phyloP scores from a whole-genome alignment of 2,113 vertebrate genomes.

The Muntiacus reevesi region DNA sequence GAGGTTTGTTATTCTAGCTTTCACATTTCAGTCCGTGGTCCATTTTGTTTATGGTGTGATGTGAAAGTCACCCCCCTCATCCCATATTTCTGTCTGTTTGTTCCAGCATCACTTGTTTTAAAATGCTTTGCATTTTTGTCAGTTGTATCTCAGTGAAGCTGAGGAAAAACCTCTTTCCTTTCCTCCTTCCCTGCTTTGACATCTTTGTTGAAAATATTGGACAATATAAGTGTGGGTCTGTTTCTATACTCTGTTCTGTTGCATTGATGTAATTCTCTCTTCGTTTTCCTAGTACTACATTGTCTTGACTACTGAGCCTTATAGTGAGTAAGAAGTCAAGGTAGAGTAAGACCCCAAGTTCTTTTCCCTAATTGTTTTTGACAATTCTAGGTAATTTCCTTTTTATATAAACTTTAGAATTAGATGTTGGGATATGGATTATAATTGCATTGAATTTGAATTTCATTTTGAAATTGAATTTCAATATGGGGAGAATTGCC shows the following conservation, averaged over 20 bases:
- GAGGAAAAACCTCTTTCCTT: background rate
- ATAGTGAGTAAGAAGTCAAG: background rate
- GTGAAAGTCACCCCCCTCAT: background rate
- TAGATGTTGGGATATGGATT: background rate
- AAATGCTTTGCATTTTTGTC: background rate
- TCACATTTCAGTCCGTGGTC: background rate
- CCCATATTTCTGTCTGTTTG: background rate
- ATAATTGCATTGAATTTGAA: background rate
- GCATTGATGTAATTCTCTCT: background rate
- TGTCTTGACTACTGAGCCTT: background rate
- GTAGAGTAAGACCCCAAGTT: background rate
- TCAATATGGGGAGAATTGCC: background rate
- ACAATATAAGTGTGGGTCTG: background rate
- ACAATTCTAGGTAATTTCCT: background rate
- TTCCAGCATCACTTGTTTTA: background rate
- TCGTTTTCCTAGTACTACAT: background rate
- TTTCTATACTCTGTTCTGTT: background rate
- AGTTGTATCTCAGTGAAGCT: background rate
- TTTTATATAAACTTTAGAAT: slow-evolving; percentile 23
- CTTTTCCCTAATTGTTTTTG: background rate
- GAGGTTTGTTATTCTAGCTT: background rate
- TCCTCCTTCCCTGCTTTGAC: slow-evolving; percentile 10
- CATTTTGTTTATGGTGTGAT: background rate
- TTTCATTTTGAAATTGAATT: background rate
- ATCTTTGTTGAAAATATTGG: slow-evolving; percentile 2